Evolutionary conservation across 2,113 vertebrate species (phyloP), one percentile per base, ranked within the genome.

Genomic region (Alosa alosa): DNA sequence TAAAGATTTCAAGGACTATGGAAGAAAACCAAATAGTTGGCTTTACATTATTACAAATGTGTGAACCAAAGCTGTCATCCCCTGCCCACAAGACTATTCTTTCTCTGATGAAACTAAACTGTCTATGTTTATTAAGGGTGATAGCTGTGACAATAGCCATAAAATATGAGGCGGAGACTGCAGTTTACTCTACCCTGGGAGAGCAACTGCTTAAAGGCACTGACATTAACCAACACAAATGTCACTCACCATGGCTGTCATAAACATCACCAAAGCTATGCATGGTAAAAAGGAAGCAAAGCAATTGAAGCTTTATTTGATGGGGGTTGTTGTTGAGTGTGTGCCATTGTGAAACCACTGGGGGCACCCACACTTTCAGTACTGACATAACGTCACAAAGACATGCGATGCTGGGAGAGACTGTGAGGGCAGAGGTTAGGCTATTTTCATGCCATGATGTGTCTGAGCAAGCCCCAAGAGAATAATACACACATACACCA

Each of bases 381-480:
- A 17, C 68, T 36, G 68, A 49, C 22, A 20, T 83, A 20, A 83
- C 22, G 60, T 7, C 60, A 52, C 22, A 75, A 47, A 86, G 52
- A 64, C 68, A 75, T 13, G 31, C 13, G 11, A 8, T 31, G 39
- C 68, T 39, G 68, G 68, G 10, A 31, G 68, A 75, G 72, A 72
- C n/a, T 36, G 64, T 1, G 10, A 18, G 57, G 39, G 57, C 83
- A 81, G 46, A 44, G 55, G 60, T 84, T 81, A 83, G 39, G 46
- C 46, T 13, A 41, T 68, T 41, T 83, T 81, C 60, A 55, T 72
- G 10, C 31, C 36, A 78, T 82, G 25, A 46, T 49, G 52, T 83
- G 83, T 83, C 72, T 72, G 49, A 50, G 84, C 89, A 83, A 17
- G 82, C 64, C 50, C 15, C 11, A 25, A 50, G 7, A 81, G 81